These are phyloP conservation scores for Falco naumanni DNA, from an alignment of 2,797 vertebrate genomes.

Conservation along the genomic window DNA sequence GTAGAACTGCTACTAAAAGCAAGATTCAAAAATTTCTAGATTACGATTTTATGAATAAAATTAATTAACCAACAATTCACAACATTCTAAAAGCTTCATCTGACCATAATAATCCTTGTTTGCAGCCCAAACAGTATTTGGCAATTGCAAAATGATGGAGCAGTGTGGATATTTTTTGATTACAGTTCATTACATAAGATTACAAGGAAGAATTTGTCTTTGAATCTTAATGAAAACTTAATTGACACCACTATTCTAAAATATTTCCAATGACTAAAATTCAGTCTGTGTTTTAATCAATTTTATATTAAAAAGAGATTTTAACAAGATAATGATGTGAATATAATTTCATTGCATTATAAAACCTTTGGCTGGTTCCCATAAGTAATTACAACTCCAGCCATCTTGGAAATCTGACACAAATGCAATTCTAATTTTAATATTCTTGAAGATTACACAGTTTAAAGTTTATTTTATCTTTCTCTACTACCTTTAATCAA, in stretches of 20 bases:
- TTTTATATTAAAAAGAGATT: slow-evolving; percentile 36
- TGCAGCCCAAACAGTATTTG: slow-evolving; percentile 26
- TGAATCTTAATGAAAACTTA: slow-evolving; percentile 42
- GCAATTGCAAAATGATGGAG: slow-evolving; percentile 27
- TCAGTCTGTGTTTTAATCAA: slow-evolving; percentile 40
- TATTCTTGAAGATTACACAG: background rate
- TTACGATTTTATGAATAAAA: slow-evolving; percentile 48
- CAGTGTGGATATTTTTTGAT: slow-evolving; percentile 31
- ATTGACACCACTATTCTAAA: slow-evolving; percentile 8
- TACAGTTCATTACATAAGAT: slow-evolving; percentile 43
- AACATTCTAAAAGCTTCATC: slow-evolving; percentile 40
- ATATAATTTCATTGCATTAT: slow-evolving; percentile 15
- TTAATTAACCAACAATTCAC: slow-evolving; percentile 57
- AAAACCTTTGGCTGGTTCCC: slow-evolving; percentile 19
- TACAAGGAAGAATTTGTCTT: slow-evolving; percentile 39
- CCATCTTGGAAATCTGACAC: slow-evolving; percentile 18
- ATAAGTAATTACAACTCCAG: slow-evolving; percentile 25
- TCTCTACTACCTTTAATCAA: background rate
- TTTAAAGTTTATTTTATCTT: background rate
- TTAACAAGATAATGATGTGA: slow-evolving; percentile 15
- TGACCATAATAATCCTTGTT: slow-evolving; percentile 29
- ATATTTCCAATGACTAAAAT: slow-evolving; percentile 31
- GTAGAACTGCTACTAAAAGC: background rate
- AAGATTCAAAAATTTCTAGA: background rate
- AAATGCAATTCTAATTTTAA: slow-evolving; percentile 17